phyloP scores from a whole-genome alignment of 2,797 vertebrate species.

The Danio jaintianensis region DNA sequence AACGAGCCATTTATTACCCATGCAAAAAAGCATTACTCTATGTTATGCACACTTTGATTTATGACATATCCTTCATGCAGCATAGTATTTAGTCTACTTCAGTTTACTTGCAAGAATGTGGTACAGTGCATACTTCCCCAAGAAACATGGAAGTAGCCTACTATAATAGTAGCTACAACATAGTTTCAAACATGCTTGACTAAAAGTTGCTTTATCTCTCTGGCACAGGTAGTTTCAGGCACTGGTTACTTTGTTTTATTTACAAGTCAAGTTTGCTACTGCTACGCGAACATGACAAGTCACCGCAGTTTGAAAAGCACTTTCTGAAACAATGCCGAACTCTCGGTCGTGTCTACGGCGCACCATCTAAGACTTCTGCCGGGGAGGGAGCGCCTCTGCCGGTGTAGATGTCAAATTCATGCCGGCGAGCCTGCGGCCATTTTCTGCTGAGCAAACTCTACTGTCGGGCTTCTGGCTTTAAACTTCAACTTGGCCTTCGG shows the following conservation, averaged over 20 bases:
- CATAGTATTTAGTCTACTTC: neutral
- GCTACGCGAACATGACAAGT: slow-evolving; percentile 6
- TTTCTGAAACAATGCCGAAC: slow-evolving; percentile 35
- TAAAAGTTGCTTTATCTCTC: slow-evolving; percentile 11
- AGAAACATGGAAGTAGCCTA: neutral
- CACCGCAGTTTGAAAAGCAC: slow-evolving; percentile 12
- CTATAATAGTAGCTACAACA: neutral
- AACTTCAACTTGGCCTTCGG: slow-evolving; percentile 65
- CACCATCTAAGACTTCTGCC: slow-evolving; percentile 55
- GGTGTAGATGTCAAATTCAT: slow-evolving; percentile 80
- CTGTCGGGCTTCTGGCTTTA: slow-evolving; percentile 54
- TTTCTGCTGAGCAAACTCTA: slow-evolving; percentile 76
- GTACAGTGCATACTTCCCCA: neutral
- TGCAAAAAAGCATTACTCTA: neutral
- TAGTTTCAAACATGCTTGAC: neutral
- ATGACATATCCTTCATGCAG: neutral
- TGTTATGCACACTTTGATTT: neutral
- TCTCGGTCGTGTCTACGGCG: slow-evolving; percentile 47
- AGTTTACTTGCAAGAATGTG: neutral
- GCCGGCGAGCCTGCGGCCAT: slow-evolving; percentile 80
- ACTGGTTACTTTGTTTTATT: slow-evolving; percentile 8
- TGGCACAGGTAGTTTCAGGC: neutral
- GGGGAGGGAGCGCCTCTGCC: slow-evolving; percentile 67
- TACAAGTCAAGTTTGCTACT: neutral
- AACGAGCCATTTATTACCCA: neutral